Base-by-base conservation (phyloP, 2,888 invertebrate genomes). In the Dryomyza anilis region DNA sequence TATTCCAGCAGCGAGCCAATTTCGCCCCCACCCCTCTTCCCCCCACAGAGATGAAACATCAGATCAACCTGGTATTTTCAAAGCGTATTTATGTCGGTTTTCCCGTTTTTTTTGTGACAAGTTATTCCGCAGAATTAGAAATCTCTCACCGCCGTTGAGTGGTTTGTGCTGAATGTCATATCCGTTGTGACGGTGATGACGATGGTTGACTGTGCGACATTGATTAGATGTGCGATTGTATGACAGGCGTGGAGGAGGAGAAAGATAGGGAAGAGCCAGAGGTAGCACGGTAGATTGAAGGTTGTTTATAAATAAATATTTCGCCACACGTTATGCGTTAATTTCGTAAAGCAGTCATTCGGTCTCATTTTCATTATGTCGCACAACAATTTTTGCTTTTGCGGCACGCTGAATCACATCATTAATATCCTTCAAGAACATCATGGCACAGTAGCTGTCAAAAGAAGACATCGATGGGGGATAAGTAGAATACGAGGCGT, bases 391-490 rank as follows among this genome's bases (percentile, higher is more conserved):
- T n/a, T n/a, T n/a, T n/a, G n/a, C n/a, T n/a, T n/a, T n/a, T n/a
- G n/a, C n/a, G n/a, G n/a, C n/a, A n/a, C n/a, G n/a, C n/a, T n/a
- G n/a, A n/a, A 56, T 29, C 46, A 30, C 63, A 61, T 56, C 76
- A 76, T 76, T 76, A 76, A 76, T 76, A 78, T 75, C 72, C 70
- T 63, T 71, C 75, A 60, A 62, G 50, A 52, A 52, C 67, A 57
- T 39, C 52, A 58, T 52, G 50, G 29, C 29, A 55, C 65, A 58
- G 55, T 43, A 53, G 48, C 55, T 64, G 63, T 65, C 60, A 66
- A 43, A 56, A 69, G 67, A 69, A 71, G 72, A 68, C 69, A 67
- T 72, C 70, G 67, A 64, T 10, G 43, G 36, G 53, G 57, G 23
- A 52, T 61, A 7, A 29, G 2, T 4, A 19, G 21, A 50, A 50